Evolutionary conservation across 2,888 invertebrate species (phyloP), one percentile per base, ranked within the genome.

Genomic region (Artemia sinica): DNA sequence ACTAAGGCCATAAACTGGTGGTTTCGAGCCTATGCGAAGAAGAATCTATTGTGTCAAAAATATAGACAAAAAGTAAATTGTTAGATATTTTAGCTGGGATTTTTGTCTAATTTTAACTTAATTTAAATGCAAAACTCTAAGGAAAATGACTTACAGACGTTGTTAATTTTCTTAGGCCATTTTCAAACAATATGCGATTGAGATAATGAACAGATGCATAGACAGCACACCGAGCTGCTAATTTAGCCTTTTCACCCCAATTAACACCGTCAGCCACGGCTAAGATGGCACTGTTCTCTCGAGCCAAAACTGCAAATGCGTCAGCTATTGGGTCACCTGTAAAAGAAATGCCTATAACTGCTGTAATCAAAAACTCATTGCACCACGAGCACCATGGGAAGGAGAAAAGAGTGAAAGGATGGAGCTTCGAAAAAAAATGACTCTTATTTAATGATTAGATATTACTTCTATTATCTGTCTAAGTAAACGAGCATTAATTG

Each of bases 251-350:
- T 76, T 89, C 87, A 77, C 91, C 91, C 91, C 91, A 92, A 79
- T 92, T 91, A 3, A 91, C 91, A 48, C 91, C 91, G 79, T 91
- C 91, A 5, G 91, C 91, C 70, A 92, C 82, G 13, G 87, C 86
- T 77, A 91, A 80, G 70, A 90, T 82, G 14, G 87, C 86, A 71
- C 85, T 86, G 79, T 90, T 87, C n/a, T 81, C 81, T 13, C 82
- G 75, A 9, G 82, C 80, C 71, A 81, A 85, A 71, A 91, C 80
- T 1, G 87, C 91, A 79, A 88, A 91, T 74, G 89, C 88, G 79
- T 91, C 91, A 14, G 91, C 91, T 72, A 91, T 87, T 1, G 91
- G 91, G 77, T 87, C 87, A 1, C 90, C 90, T 80, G 84, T 83
- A 72, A 81, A 80, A 71, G 14, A 41, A 41, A 41, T 41, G 41